A percentile compares a stretch with the other conserved stretches of the same genome.
These are phyloP conservation scores for Buphagus erythrorhynchus DNA, from an alignment of 2,797 vertebrate species.

Conservation along the genomic window DNA sequence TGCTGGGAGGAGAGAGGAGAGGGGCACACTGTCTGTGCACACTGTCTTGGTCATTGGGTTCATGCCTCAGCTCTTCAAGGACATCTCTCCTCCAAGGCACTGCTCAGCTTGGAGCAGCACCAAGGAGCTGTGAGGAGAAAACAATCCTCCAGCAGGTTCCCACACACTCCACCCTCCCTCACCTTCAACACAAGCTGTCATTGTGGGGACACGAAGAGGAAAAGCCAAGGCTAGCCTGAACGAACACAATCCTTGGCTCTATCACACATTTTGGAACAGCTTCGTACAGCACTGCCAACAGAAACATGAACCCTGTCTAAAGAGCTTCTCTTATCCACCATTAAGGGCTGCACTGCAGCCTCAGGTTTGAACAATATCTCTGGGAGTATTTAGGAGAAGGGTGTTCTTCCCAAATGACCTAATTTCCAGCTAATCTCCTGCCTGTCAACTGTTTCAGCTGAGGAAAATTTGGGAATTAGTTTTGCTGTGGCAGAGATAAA, in stretches of 20 bases:
- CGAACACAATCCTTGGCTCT: background rate
- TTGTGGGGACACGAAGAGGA: background rate
- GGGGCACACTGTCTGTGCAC: rapidly evolving
- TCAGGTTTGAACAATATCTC: background rate
- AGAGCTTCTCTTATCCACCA: background rate
- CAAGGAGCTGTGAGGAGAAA: background rate
- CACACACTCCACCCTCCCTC: background rate
- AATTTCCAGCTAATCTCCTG: slow-evolving; percentile 23
- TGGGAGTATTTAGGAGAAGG: background rate
- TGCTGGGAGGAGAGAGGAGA: background rate
- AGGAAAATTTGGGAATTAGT: background rate
- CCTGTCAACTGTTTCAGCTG: background rate
- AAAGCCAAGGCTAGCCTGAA: background rate
- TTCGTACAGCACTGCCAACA: background rate
- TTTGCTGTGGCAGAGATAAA: background rate
- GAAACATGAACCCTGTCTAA: slow-evolving; percentile 9
- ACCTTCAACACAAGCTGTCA: background rate
- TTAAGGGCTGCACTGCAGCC: background rate
- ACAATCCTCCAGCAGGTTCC: background rate
- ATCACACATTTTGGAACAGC: background rate
- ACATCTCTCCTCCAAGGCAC: background rate
- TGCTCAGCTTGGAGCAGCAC: background rate
- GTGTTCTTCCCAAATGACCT: background rate
- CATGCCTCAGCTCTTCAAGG: background rate
- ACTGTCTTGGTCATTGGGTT: background rate